phyloP scores from a whole-genome alignment of 2,888 invertebrate genomes.

The Pristionchus entomophagus region DNA sequence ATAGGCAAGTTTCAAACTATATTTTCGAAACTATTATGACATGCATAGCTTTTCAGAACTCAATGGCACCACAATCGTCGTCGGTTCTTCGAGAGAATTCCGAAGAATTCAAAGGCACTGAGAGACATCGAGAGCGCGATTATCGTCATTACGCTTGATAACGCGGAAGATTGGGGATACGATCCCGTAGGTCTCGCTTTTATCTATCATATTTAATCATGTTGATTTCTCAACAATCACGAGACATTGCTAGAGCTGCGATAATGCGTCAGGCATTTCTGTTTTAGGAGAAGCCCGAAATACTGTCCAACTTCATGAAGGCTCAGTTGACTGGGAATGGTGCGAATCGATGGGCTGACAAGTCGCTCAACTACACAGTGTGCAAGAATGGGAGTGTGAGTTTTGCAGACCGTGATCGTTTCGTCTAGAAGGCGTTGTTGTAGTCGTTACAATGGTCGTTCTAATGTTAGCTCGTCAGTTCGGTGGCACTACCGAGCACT shows the following conservation, averaged over 20 bases:
- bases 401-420: too few relatives aligned
- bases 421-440: too few relatives aligned
- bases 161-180: slow-evolving; percentile 61
- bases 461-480: too few relatives aligned
- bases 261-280: too few relatives aligned
- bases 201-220: too few relatives aligned
- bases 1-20: slow-evolving; percentile 3
- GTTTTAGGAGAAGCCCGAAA: slow-evolving; percentile 61
- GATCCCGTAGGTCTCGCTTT: slow-evolving; percentile 50
- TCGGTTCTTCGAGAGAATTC: slow-evolving; percentile 66
- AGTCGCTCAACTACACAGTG: slow-evolving; percentile 69
- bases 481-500: slow-evolving; percentile 71
- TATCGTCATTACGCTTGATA: slow-evolving; percentile 63
- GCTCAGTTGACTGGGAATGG: slow-evolving; percentile 68
- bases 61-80: slow-evolving; percentile 65
- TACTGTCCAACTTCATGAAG: slow-evolving; percentile 62
- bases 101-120: slow-evolving; percentile 59
- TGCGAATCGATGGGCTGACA: slow-evolving; percentile 70
- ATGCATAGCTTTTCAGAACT: slow-evolving; percentile 51
- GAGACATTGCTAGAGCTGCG: too few relatives aligned
- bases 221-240: too few relatives aligned
- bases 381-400: slow-evolving; percentile 60
- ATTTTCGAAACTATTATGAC: too few relatives aligned
- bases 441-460: too few relatives aligned
- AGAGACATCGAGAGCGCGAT: slow-evolving; percentile 63